Evolutionary conservation across 2,797 vertebrate genomes (phyloP).

Genomic region (Periophthalmus magnuspinnatus): DNA sequence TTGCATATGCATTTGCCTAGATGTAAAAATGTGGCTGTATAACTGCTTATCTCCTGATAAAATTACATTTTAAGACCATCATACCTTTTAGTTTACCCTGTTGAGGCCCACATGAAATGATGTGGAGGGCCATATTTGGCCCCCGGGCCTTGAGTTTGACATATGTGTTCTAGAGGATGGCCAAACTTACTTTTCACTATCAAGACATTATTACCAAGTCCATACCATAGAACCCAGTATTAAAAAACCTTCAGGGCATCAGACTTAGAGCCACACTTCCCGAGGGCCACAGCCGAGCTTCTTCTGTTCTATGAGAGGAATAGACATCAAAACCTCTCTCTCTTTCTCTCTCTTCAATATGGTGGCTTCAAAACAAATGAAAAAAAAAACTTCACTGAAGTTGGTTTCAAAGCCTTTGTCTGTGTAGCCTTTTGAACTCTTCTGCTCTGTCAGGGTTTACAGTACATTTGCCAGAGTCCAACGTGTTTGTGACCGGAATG

Average conservation of each 20-base stretch:
- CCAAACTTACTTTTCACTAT: no score
- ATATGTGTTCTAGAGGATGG: no score
- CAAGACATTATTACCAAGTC: constrained; percentile 26
- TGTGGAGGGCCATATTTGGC: no score
- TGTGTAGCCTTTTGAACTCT: constrained; percentile 46
- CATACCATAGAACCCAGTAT: constrained; percentile 17
- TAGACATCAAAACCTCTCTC: constrained; percentile 33
- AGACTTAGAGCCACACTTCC: constrained; percentile 29
- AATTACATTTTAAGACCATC: no score
- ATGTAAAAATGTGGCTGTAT: no score
- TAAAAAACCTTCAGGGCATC: constrained; percentile 30
- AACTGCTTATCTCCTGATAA: no score
- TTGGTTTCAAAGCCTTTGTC: constrained; percentile 44
- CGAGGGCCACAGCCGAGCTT: constrained; percentile 36
- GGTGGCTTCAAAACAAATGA: constrained; percentile 27
- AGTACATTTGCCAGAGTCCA: constrained; percentile 42
- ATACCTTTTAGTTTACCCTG: no score
- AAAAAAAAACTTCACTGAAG: constrained; percentile 39
- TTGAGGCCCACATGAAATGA: no score
- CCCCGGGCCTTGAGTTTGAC: no score
- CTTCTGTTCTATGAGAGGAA: constrained; percentile 21
- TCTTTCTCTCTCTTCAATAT: constrained; percentile 19
- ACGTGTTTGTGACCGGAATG: constrained; percentile 44
- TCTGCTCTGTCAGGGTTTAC: constrained; percentile 36
- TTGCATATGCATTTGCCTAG: no score